Evolutionary conservation across 1,140 invertebrate species (phyloP), one percentile per base, ranked within the genome.

Genomic region (Brachionus rotundiformis): DNA sequence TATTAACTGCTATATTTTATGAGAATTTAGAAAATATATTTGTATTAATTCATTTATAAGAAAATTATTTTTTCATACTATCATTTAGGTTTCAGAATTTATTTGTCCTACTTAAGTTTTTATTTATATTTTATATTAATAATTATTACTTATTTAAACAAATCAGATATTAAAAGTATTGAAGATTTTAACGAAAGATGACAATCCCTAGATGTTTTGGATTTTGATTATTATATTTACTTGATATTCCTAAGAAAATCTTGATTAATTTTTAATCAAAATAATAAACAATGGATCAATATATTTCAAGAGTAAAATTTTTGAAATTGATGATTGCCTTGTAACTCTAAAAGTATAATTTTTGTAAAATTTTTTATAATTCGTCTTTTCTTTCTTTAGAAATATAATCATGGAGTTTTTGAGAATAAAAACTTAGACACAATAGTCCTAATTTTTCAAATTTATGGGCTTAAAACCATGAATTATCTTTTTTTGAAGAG

Each of bases 141-240:
- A n/a, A 11, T 63, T 23, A 63, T 63, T 63, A 63, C 25, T 63
- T 29, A 33, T 63, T 27, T 63, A 63, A 63, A 63, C 29, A 63
- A 63, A 63, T 63, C 25, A 33, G 29, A 29, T 63, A 63, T 63
- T 63, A 7, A 63, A 31, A 63, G 23, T 63, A 63, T 63, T 31
- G 61, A 29, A 29, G 29, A 33, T 29, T 31, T 63, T 63, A 63
- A n/a, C 29, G 29, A 13, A 63, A 31, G 29, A 63, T 63, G 61
- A 63, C 61, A 63, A 63, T 13, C 11, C 29, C 25, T 63, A 27
- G 4, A 16, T 63, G 29, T 63, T 63, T 33, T 29, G 61, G 61
- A 63, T 63, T 63, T 63, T 63, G 2, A n/a, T n/a, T n/a, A n/a
- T n/a, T 27, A 10, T 63, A 7, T 25, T 29, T 27, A 19, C 10